phyloP scores from a whole-genome alignment of 2,888 invertebrate species.

The Leucoptera coffeella region DNA sequence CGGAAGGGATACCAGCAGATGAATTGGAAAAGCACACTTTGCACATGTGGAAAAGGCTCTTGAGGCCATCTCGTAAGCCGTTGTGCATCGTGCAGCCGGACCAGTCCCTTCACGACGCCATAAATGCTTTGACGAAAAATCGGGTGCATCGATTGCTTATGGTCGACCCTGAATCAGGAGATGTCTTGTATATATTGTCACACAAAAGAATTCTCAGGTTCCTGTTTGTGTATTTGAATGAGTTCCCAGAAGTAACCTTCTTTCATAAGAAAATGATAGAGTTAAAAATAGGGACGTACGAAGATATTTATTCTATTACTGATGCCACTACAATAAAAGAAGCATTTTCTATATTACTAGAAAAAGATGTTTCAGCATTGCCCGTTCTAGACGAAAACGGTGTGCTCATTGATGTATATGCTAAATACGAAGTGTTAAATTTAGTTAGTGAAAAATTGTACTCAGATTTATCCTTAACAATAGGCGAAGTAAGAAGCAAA shows the following conservation, averaged over 20 bases:
- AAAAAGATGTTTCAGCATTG: slow-evolving; percentile 41
- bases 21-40: slow-evolving; percentile 39
- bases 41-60: slow-evolving; percentile 39
- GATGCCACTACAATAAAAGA: slow-evolving; percentile 32
- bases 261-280: slow-evolving; percentile 36
- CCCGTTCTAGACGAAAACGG: slow-evolving; percentile 36
- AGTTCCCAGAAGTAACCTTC: slow-evolving; percentile 43
- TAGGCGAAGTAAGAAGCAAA: slow-evolving; percentile 81
- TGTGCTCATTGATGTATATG: slow-evolving; percentile 35
- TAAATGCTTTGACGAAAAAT: slow-evolving; percentile 34
- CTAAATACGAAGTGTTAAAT: slow-evolving; percentile 57
- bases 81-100: slow-evolving; percentile 34
- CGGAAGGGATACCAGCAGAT: slow-evolving; percentile 34
- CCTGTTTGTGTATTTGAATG: slow-evolving; percentile 41
- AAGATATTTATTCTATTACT: slow-evolving; percentile 31
- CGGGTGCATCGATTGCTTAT: slow-evolving; percentile 38
- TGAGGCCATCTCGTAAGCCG: slow-evolving; percentile 29
- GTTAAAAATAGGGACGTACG: slow-evolving; percentile 40
- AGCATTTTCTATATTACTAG: slow-evolving; percentile 34
- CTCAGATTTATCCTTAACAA: slow-evolving; percentile 79
- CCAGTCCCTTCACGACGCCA: slow-evolving; percentile 41
- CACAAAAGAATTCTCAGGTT: slow-evolving; percentile 43
- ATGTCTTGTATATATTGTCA: slow-evolving; percentile 39
- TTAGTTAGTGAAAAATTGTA: slow-evolving; percentile 90
- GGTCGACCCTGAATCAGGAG: slow-evolving; percentile 32